Base-by-base conservation (phyloP, 2,888 invertebrate genomes). In the Macrophya alboannulata region DNA sequence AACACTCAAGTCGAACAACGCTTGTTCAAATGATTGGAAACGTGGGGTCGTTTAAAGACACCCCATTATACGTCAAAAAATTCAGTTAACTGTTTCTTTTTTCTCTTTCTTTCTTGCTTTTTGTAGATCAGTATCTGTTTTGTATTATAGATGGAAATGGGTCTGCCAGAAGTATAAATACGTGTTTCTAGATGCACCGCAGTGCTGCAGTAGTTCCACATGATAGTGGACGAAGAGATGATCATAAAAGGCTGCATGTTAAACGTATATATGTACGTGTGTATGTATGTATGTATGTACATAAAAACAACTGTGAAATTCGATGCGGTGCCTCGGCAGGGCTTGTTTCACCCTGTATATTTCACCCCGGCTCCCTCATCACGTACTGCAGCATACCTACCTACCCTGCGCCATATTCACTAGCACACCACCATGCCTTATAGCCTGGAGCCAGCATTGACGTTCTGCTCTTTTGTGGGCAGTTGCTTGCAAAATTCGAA, bases 381-480 rank as follows among this genome's bases (percentile, higher is more conserved):
- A 62, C n/a, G 17, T 51, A 55, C 55, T n/a, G 55, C n/a, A 55
- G n/a, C n/a, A n/a, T n/a, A n/a, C n/a, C n/a, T 55, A 55, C 55
- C 55, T 8, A 55, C 55, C n/a, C 55, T 55, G 48, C 10, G 51
- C 76, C 43, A 37, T 72, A 37, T 21, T 10, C 43, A 43, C 43
- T 9, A 37, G 8, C 40, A 40, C 15, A 8, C 55, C 77, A 37
- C 37, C 40, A 55, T 43, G 81, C 37, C 37, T 17, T n/a, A 40
- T 43, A 43, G 25, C 62, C 59, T 62, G 40, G 12, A 40, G 76
- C 8, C 8, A 17, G 40, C 48, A 83, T 71, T 65, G 71, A 71
- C 65, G 83, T 83, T 83, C 25, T 83, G 83, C 83, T 83, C 83
- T 83, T 83, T 83, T 83, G 83, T 83, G 83, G 83, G 83, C 83